Evolutionary conservation across 2,797 vertebrate genomes (phyloP), one percentile per base, ranked within the genome.

Genomic region (Lacerta viridis): DNA sequence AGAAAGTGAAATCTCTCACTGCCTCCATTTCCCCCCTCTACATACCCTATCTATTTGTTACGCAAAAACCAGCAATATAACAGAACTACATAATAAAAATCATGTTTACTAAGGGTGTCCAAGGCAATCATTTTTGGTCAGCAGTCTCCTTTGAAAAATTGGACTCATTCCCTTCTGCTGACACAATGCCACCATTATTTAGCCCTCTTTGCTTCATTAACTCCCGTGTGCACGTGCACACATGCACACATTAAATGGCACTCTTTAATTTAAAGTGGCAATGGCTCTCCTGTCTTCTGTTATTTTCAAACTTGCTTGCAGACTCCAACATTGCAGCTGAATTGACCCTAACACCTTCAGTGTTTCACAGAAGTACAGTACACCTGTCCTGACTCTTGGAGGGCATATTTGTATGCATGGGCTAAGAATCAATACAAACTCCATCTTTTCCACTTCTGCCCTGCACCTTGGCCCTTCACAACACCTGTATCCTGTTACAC

Each of bases 261-360:
- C 0, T 0, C 0, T 0, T 7, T 2, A 2, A 0, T 15, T 77
- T 43, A 0, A 36, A 61, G 18, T 23, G 61, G 61, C 6, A 61
- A 69, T 0, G 23, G 64, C 4, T 33, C 50, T 81, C 9, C 29
- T 3, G 50, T 68, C 61, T 85, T 69, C 18, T 50, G 0, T 0
- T 71, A 7, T 0, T 15, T 43, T 79, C 69, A 83, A 66, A 6
- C 1, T 86, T 2, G 3, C 33, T 13, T 17, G 4, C 17, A 0
- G 36, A 46, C 1, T 1, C 61, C 10, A 66, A 80, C 3, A 1
- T 69, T 69, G 74, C 0, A 1, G 9, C 2, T 0, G 0, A 61
- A 20, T 15, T 88, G 89, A 71, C 92, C 64, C 81, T 0, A 2
- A 64, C 76, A 86, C 87, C 85, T 90, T 88, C 86, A 0, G 0